Conservation (phyloP, 2,797 vertebrate genomes). For the Perdix hodgsoniae region DNA sequence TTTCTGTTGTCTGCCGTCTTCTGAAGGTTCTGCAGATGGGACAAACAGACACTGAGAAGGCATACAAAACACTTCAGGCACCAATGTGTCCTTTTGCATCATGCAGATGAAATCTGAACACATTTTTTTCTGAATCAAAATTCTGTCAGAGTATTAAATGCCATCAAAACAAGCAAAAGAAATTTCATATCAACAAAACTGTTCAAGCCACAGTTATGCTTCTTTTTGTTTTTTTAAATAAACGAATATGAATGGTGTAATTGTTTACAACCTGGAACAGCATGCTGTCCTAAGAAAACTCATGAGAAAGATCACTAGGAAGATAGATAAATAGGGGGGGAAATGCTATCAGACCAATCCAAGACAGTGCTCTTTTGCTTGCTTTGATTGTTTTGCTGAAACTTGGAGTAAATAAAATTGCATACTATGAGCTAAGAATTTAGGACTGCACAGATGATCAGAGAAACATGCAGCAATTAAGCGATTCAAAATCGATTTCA, state of each 20-base stretch:
- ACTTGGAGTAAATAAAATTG: neutral
- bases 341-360: neutral
- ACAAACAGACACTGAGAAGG: neutral
- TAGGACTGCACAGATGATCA: conserved; percentile 15
- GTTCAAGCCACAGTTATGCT: neutral
- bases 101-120: neutral
- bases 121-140: neutral
- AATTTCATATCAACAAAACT: neutral
- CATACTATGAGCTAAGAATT: neutral
- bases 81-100: neutral
- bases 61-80: neutral
- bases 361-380: conserved; percentile 28
- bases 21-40: conserved; percentile 76
- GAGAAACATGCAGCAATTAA: conserved; percentile 48
- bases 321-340: neutral
- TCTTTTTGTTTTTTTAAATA: neutral
- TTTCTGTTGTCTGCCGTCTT: conserved; percentile 81
- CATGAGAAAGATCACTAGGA: neutral
- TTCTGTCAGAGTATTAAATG: neutral
- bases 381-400: neutral
- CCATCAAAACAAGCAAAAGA: conserved; percentile 67
- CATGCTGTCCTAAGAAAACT: neutral
- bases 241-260: neutral
- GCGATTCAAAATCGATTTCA: conserved; percentile 18
- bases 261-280: neutral